Evolutionary conservation across 2,888 invertebrate genomes (phyloP).

Genomic region (Patella pellucida): DNA sequence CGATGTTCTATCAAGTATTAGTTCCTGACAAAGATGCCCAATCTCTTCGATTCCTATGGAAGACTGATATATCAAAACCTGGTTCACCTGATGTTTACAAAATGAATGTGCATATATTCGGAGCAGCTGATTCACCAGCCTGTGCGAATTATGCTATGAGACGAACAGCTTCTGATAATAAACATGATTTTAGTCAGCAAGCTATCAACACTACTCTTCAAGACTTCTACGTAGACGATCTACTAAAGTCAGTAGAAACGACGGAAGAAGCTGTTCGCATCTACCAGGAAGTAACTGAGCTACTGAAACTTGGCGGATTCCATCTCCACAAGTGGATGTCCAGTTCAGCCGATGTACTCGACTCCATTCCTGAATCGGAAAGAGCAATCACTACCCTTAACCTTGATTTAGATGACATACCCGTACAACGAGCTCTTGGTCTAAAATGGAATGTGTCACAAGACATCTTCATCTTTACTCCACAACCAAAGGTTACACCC

Average conservation of each 20-base stretch:
- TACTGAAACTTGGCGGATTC: constrained; percentile 5
- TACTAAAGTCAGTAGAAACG: neutral
- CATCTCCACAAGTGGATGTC: neutral
- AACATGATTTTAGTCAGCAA: neutral
- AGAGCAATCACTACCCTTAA: neutral
- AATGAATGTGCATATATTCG: constrained; percentile 14
- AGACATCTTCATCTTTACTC: constrained; percentile 8
- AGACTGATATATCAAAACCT: neutral
- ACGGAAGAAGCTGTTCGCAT: neutral
- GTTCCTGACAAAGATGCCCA: neutral
- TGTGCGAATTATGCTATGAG: constrained; percentile 15
- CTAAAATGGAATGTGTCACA: constrained; percentile 8
- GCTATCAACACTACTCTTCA: neutral
- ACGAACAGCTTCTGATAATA: neutral
- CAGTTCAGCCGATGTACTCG: neutral
- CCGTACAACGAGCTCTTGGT: constrained; percentile 15
- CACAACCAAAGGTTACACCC: neutral
- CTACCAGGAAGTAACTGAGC: neutral
- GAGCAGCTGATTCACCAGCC: constrained; percentile 6
- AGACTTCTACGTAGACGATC: constrained; percentile 6
- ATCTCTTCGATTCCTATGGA: constrained; percentile 11
- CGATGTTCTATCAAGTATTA: constrained; percentile 9
- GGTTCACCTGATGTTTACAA: neutral
- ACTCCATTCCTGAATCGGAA: neutral
- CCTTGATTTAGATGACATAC: neutral